A percentile compares a stretch with the other conserved stretches of the same genome.
These are phyloP conservation scores for Neomonachus schauinslandi DNA, from an alignment of 2,113 vertebrate genomes.

Conservation along the genomic window DNA sequence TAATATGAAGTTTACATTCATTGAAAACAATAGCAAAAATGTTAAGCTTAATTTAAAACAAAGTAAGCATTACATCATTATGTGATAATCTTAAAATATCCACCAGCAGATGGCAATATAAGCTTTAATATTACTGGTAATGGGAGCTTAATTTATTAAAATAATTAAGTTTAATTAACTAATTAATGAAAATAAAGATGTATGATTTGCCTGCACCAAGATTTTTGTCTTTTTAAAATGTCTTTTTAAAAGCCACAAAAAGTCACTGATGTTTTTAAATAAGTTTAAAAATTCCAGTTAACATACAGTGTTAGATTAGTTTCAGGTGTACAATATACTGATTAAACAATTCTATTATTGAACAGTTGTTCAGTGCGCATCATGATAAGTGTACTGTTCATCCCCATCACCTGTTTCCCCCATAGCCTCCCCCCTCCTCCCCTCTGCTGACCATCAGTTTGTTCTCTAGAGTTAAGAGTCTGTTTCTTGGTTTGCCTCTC, in stretches of 20 bases:
- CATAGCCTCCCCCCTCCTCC: neutral
- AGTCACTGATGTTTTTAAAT: neutral
- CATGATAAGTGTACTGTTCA: neutral
- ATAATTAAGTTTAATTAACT: neutral
- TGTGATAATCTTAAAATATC: neutral
- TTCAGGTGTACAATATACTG: neutral
- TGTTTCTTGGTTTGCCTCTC: neutral
- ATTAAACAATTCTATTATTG: neutral
- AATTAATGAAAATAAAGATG: neutral
- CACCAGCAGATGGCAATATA: constrained; percentile 79
- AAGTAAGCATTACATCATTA: neutral
- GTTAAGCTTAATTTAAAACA: constrained; percentile 53
- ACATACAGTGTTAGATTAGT: neutral
- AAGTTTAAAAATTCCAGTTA: neutral
- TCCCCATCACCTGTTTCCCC: neutral
- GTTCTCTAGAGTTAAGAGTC: neutral
- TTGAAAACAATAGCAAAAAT: constrained; percentile 37
- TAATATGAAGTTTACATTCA: neutral
- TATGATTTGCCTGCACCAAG: neutral
- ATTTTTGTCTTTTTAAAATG: neutral
- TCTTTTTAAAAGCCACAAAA: neutral
- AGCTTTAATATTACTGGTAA: constrained; percentile 55
- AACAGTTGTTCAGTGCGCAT: neutral
- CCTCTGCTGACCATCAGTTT: neutral
- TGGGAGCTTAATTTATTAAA: neutral